phyloP scores from a whole-genome alignment of 2,888 invertebrate species.

The Byasa hedistus region DNA sequence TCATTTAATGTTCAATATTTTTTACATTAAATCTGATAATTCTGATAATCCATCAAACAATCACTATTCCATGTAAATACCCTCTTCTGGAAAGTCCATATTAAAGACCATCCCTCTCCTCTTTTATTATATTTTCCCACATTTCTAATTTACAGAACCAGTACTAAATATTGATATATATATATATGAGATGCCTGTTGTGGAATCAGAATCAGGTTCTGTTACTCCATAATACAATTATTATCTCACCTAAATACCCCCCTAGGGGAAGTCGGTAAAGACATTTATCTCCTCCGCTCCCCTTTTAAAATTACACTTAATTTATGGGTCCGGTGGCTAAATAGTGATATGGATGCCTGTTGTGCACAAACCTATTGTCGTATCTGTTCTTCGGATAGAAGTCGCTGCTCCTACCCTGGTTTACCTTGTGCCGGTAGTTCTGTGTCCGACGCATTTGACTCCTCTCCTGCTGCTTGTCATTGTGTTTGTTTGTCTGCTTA shows the following conservation, averaged over 20 bases:
- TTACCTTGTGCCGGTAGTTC: conserved; percentile 62
- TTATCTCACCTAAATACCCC: neutral
- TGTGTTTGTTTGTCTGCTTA: conserved; percentile 49
- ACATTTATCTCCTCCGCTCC: neutral
- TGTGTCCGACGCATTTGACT: conserved; percentile 58
- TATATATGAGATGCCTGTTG: too few relatives aligned
- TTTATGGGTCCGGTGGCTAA: conserved; percentile 75
- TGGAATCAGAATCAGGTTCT: too few relatives aligned
- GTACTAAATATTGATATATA: too few relatives aligned
- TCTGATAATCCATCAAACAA: too few relatives aligned
- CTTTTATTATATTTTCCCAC: too few relatives aligned
- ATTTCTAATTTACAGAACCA: too few relatives aligned
- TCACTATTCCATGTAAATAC: too few relatives aligned
- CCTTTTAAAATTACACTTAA: conserved; percentile 39
- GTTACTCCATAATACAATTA: neutral
- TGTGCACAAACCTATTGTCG: conserved; percentile 64
- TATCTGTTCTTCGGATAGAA: conserved; percentile 71
- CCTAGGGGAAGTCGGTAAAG: too few relatives aligned
- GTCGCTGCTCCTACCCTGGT: conserved; percentile 55
- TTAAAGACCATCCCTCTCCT: too few relatives aligned
- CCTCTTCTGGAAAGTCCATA: too few relatives aligned
- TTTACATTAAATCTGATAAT: too few relatives aligned
- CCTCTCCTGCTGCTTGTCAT: conserved; percentile 53
- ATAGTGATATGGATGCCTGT: conserved; percentile 68
- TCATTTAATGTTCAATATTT: too few relatives aligned